Evolutionary conservation across 2,113 vertebrate species (phyloP).

Genomic region (Colinus virginianus): DNA sequence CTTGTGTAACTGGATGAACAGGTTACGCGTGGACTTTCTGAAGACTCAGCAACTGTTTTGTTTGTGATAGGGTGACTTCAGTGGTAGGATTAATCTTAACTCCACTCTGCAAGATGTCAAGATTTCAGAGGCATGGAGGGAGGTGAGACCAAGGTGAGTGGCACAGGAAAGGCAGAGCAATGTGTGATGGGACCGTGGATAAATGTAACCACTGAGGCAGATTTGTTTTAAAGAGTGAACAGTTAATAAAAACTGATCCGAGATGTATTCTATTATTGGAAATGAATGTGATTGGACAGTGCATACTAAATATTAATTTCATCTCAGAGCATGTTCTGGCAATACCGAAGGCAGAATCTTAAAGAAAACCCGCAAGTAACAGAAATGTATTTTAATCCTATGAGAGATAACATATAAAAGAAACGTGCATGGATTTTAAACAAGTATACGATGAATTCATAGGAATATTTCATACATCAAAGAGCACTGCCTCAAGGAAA

Average conservation of each 20-base stretch:
- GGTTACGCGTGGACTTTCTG: constrained; percentile 2
- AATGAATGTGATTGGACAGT: background rate
- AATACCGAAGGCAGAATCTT: background rate
- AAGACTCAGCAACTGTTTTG: background rate
- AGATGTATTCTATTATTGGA: background rate
- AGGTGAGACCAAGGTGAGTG: background rate
- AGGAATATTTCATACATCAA: background rate
- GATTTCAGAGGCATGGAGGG: background rate
- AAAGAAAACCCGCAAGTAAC: background rate
- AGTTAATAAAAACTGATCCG: background rate
- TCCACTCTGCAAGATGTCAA: background rate
- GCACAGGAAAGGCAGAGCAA: background rate
- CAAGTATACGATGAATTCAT: background rate
- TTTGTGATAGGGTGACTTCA: background rate
- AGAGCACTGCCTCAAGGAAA: background rate
- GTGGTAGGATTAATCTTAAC: background rate
- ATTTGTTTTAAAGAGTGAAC: background rate
- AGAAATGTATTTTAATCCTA: background rate
- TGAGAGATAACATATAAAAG: background rate
- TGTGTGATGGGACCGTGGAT: background rate
- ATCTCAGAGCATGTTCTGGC: background rate
- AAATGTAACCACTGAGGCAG: background rate
- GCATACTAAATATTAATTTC: background rate
- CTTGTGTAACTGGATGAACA: constrained; percentile 45
- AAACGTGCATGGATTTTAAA: background rate